Evolutionary conservation across 2,888 invertebrate genomes (phyloP).

Genomic region (Cylindroiulus punctatus): DNA sequence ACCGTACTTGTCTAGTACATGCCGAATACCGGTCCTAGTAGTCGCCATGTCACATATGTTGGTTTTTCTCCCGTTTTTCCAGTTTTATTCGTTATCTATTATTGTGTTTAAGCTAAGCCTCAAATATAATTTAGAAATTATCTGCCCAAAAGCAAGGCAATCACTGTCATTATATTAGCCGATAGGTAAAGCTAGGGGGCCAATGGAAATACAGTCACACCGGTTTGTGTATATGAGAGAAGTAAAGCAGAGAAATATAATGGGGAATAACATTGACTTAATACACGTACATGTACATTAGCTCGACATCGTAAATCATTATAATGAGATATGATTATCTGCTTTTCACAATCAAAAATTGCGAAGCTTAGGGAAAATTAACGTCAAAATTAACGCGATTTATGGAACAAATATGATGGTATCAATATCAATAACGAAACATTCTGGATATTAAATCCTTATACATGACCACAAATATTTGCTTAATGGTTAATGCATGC

Average conservation of each 20-base stretch:
- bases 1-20: too few relatives aligned
- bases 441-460: background rate
- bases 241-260: background rate
- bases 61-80: too few relatives aligned
- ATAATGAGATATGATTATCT: background rate
- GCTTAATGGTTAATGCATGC: background rate
- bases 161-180: too few relatives aligned
- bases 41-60: too few relatives aligned
- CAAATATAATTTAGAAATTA: too few relatives aligned
- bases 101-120: too few relatives aligned
- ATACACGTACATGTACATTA: too few relatives aligned
- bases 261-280: too few relatives aligned
- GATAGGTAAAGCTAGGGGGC: too few relatives aligned
- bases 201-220: background rate
- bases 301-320: background rate
- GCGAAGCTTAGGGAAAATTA: background rate
- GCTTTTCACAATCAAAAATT: background rate
- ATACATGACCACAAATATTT: background rate
- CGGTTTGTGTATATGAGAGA: background rate
- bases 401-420: background rate
- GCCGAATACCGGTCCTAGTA: too few relatives aligned
- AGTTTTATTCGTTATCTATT: too few relatives aligned
- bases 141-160: too few relatives aligned
- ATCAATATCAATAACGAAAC: background rate
- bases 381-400: constrained; percentile 16